These are phyloP conservation scores for Olivierus martensii DNA, from an alignment of 1,140 invertebrate genomes.

Conservation along the genomic window DNA sequence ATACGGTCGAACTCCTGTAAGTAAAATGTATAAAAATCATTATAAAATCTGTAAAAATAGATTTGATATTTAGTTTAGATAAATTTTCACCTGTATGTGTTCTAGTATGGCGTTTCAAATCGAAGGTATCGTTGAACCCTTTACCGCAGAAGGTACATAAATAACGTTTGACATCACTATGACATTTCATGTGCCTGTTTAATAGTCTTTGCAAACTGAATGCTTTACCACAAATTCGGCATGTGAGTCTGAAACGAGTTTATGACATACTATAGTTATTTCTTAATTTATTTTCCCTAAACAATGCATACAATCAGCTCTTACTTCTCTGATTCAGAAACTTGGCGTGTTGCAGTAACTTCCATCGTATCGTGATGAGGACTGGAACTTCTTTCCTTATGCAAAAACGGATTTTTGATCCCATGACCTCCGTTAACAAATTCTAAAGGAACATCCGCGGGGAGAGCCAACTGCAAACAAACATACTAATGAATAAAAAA, in stretches of 20 bases:
- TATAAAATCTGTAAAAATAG: too few species aligned
- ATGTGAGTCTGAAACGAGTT: constrained; percentile 39
- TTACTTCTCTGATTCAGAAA: too few species aligned
- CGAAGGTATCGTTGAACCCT: constrained; percentile 99
- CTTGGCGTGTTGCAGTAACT: too few species aligned
- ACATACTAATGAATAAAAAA: background rate
- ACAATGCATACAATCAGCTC: too few species aligned
- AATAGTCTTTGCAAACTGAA: constrained; percentile 89
- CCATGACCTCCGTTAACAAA: constrained; percentile 98
- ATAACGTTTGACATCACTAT: constrained; percentile 96
- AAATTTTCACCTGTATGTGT: constrained; percentile 93
- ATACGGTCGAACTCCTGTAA: constrained; percentile 84
- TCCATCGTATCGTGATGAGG: background rate
- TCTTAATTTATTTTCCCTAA: too few species aligned
- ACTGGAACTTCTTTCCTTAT: background rate
- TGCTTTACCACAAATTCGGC: constrained; percentile 81
- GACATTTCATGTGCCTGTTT: constrained; percentile 98
- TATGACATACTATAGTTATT: too few species aligned
- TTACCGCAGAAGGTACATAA: constrained; percentile 98
- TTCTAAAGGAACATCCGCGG: constrained; percentile 64
- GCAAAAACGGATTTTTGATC: constrained; percentile 89
- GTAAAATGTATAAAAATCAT: too few species aligned
- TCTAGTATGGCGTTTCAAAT: constrained; percentile 94
- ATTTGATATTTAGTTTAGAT: too few species aligned
- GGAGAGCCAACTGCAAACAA: constrained; percentile 56